These are phyloP conservation scores for Jaculus jaculus DNA, from an alignment of 2,113 vertebrate genomes.

Conservation along the genomic window DNA sequence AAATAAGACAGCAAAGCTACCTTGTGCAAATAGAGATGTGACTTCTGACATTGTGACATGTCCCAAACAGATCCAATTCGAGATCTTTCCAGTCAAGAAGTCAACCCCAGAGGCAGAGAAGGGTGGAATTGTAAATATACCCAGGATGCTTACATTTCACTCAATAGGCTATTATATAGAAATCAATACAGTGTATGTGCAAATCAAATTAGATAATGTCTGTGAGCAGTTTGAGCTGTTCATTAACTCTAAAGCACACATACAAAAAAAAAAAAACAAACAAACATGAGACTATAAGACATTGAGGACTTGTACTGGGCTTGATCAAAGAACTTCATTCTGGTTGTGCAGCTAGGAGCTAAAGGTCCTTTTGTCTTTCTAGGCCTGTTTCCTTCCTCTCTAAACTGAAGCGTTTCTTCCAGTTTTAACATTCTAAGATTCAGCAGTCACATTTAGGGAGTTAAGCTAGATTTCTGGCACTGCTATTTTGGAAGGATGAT, in stretches of 20 bases:
- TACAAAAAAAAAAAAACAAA: not conserved
- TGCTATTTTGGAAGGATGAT: slow-evolving; percentile 37
- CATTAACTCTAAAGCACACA: not conserved
- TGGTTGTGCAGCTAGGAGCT: not conserved
- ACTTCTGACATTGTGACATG: not conserved
- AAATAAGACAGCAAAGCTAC: not conserved
- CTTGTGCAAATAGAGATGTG: not conserved
- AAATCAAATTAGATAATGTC: not conserved
- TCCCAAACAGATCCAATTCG: not conserved
- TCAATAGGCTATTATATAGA: not conserved
- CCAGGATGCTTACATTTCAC: not conserved
- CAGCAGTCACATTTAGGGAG: not conserved
- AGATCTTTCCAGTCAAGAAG: not conserved
- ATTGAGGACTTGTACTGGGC: too few relatives aligned
- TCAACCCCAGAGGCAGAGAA: not conserved
- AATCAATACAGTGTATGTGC: not conserved
- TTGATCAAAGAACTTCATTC: not conserved
- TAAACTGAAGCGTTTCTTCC: not conserved
- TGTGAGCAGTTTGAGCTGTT: not conserved
- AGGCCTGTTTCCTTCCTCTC: not conserved
- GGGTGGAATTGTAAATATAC: not conserved
- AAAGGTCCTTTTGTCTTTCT: not conserved
- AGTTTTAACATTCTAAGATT: not conserved
- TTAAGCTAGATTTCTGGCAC: slow-evolving; percentile 3
- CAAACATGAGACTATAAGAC: not conserved